These are phyloP conservation scores for Taenioides sp. DNA, from an alignment of 2,797 vertebrate genomes.

Conservation along the genomic window DNA sequence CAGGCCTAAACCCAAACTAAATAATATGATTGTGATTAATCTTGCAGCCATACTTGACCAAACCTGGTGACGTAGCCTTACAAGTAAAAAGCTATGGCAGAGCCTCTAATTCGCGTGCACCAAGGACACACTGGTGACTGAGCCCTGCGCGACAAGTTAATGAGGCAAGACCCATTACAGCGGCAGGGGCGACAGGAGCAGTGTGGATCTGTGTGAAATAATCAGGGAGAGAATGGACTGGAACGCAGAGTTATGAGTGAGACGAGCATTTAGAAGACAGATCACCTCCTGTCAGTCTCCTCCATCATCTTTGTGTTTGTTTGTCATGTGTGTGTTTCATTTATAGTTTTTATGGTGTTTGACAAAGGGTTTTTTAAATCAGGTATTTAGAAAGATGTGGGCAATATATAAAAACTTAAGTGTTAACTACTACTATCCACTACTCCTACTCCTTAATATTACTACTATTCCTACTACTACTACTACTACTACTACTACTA, in stretches of 20 bases:
- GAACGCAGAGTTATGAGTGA: not conserved
- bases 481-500: no score
- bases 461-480: no score
- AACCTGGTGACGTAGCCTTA: not conserved
- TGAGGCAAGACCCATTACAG: not conserved
- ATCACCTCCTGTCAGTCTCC: not conserved
- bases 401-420: not conserved
- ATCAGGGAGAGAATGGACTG: not conserved
- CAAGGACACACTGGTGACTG: constrained; percentile 2
- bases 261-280: not conserved
- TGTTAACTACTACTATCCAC: not conserved
- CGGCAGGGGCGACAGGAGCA: not conserved
- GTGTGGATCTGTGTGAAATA: not conserved
- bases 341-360: not conserved
- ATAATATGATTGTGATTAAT: not conserved
- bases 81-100: not conserved
- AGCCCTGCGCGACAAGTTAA: not conserved
- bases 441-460: no score
- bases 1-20: no score
- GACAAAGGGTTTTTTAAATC: not conserved
- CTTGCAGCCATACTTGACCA: not conserved
- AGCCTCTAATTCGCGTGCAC: not conserved
- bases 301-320: not conserved
- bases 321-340: not conserved
- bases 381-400: not conserved